phyloP scores from a whole-genome alignment of 1,140 invertebrate species.

The Heliothis subflexa region DNA sequence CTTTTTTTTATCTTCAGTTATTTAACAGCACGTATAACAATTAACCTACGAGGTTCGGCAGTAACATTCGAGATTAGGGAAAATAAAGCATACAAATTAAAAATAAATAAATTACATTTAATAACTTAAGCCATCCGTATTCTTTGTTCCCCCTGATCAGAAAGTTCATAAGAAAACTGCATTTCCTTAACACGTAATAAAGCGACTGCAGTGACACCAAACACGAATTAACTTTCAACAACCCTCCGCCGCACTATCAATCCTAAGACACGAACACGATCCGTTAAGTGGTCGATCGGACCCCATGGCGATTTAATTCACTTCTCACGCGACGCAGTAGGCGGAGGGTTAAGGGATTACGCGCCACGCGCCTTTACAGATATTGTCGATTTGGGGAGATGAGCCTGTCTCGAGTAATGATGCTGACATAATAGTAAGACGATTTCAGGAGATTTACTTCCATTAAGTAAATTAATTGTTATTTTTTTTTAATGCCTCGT shows the following conservation, averaged over 20 bases:
- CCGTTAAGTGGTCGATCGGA: conserved; percentile 74
- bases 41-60: too few relatives aligned
- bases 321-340: conserved; percentile 77
- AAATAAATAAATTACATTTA: not conserved
- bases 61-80: too few relatives aligned
- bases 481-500: not conserved
- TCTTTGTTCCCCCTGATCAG: conserved; percentile 35
- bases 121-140: not conserved
- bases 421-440: conserved; percentile 70
- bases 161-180: conserved; percentile 68
- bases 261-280: conserved; percentile 74
- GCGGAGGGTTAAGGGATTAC: conserved; percentile 78
- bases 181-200: conserved; percentile 75
- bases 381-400: conserved; percentile 79
- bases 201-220: conserved; percentile 77
- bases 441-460: conserved; percentile 57
- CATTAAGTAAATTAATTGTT: conserved; percentile 26
- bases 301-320: conserved; percentile 79
- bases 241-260: conserved; percentile 73
- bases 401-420: conserved; percentile 77
- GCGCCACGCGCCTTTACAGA: conserved; percentile 79
- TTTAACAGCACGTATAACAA: too few relatives aligned
- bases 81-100: too few relatives aligned
- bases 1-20: too few relatives aligned
- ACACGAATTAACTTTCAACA: conserved; percentile 82